Percentiles rank a stretch among this genome's conserved stretches.
Conservation (phyloP, 2,113 vertebrate genomes). For the Gallinago undulata region DNA sequence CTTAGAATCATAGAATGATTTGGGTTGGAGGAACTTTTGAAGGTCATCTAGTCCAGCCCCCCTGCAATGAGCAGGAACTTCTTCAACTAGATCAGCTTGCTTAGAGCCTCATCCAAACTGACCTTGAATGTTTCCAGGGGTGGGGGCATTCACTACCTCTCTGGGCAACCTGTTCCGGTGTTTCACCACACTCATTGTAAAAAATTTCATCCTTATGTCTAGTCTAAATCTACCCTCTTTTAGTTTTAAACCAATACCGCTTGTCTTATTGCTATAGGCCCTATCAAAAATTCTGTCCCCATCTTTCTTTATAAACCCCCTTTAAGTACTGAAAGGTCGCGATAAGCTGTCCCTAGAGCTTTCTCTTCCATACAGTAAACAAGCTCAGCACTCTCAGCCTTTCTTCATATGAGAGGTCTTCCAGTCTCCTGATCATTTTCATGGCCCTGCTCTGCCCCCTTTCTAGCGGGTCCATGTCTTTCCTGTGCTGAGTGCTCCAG, state of each 20-base stretch:
- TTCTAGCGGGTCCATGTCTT: neutral
- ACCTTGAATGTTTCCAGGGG: neutral
- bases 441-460: rapidly evolving
- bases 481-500: neutral
- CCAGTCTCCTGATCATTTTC: neutral
- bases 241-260: neutral
- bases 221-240: neutral
- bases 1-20: neutral
- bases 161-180: neutral
- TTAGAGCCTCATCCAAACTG: neutral
- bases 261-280: neutral
- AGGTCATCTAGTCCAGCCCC: neutral
- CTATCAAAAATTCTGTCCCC: neutral
- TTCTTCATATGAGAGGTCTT: neutral
- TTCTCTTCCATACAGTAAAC: neutral
- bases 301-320: neutral
- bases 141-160: neutral
- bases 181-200: neutral
- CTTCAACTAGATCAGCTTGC: neutral
- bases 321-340: neutral
- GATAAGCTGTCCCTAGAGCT: neutral
- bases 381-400: neutral
- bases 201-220: neutral
- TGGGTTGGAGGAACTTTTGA: neutral
- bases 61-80: neutral